phyloP scores from a whole-genome alignment of 1,140 invertebrate species.

The Hypsibius dujardini region DNA sequence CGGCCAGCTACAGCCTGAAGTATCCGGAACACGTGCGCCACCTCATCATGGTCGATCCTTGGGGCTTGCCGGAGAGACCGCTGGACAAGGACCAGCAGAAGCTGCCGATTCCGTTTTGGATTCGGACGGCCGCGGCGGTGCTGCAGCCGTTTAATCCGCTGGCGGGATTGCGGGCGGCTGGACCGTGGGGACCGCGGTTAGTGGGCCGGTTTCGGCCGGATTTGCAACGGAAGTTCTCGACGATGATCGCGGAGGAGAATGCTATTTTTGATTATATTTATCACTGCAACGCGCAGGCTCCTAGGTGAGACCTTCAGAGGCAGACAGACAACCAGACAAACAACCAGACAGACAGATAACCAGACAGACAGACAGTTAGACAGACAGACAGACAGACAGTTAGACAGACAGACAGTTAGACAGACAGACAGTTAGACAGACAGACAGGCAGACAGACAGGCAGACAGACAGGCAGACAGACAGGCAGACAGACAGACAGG shows the following conservation, averaged over 20 bases:
- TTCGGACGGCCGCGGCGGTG: slow-evolving; percentile 50
- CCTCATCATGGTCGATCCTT: slow-evolving; percentile 82
- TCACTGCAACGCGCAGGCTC: slow-evolving; percentile 80
- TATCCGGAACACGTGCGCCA: slow-evolving; percentile 68
- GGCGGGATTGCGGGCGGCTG: slow-evolving; percentile 64
- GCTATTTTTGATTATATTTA: slow-evolving; percentile 85
- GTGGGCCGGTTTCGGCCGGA: slow-evolving; percentile 68
- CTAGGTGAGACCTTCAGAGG: slow-evolving; percentile 46
- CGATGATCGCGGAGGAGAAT: slow-evolving; percentile 42
- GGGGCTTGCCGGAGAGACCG: slow-evolving; percentile 83
- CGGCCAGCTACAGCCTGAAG: slow-evolving; percentile 68
- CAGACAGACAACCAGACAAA: no score
- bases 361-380: no score
- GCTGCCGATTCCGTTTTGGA: slow-evolving; percentile 54
- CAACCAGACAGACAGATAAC: no score
- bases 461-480: no score
- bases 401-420: no score
- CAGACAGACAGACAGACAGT: no score
- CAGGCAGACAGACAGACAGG: no score
- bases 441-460: no score
- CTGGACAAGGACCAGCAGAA: slow-evolving; percentile 37
- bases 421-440: no score
- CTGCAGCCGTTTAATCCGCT: slow-evolving; percentile 74
- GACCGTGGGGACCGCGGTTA: slow-evolving; percentile 73
- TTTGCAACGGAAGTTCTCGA: slow-evolving; percentile 63